Percentiles rank a stretch among this genome's conserved stretches.
phyloP scores from a whole-genome alignment of 2,113 vertebrate genomes.

The Nothobranchius furzeri region DNA sequence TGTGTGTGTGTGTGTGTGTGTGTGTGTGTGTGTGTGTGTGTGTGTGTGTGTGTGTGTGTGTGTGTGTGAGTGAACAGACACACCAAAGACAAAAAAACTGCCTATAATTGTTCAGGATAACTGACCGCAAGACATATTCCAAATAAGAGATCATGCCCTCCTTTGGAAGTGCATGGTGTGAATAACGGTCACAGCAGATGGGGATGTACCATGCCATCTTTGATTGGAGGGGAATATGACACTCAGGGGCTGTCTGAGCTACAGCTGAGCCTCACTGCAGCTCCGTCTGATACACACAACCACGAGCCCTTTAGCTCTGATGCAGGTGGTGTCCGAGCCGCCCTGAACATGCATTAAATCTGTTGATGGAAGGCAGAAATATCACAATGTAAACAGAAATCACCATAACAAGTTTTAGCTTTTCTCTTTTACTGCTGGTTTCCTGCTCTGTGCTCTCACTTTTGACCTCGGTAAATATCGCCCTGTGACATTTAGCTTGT shows the following conservation, averaged over 20 bases:
- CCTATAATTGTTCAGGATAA: conserved; percentile 22
- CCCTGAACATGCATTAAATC: conserved; percentile 32
- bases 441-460: conserved; percentile 11
- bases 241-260: conserved; percentile 55
- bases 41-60: too few species aligned
- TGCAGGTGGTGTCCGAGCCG: conserved; percentile 42
- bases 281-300: conserved; percentile 27
- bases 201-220: conserved; percentile 43
- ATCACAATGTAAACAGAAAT: neutral
- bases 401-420: neutral
- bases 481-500: conserved; percentile 54
- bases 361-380: conserved; percentile 8
- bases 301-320: conserved; percentile 35
- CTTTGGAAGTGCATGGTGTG: conserved; percentile 14
- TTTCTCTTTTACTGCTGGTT: conserved; percentile 27
- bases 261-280: conserved; percentile 59
- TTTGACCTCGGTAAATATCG: conserved; percentile 43
- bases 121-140: conserved; percentile 24
- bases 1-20: too few species aligned
- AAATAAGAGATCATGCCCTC: conserved; percentile 43
- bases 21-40: too few species aligned
- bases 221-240: conserved; percentile 59
- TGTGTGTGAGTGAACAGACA: neutral
- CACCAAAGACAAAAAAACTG: neutral
- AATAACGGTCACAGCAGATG: conserved; percentile 24